Base-by-base conservation (phyloP, 2,797 vertebrate species). In the Xenentodon cancila region DNA sequence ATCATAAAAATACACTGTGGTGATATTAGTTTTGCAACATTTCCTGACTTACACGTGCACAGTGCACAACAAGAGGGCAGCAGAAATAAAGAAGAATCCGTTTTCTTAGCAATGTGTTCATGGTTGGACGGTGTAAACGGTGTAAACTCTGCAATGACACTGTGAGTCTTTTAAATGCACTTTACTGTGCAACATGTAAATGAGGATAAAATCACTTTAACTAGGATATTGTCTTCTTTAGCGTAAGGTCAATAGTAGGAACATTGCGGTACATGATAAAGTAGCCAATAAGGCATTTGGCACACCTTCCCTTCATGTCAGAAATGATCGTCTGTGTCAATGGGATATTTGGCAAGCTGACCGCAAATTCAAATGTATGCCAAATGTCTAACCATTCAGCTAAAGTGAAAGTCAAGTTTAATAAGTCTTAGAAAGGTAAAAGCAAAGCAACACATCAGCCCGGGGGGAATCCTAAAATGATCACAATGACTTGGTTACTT, bases 391-490 rank as follows among this genome's bases (percentile, higher is more conserved):
- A 27, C 49, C 25, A 51, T 46, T 51, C 45, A 22, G 43, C 13
- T 0, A 11, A 56, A 25, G 5, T n/a, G 9, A 66, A 51, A 46
- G 25, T 56, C 7, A 34, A 19, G 6, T 25, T 40, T 40, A 13
- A 40, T 40, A 40, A 40, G 37, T 40, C 30, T 30, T 30, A 8
- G 30, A 30, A 30, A 30, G 12, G 18, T 20, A 22, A 59, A 45
- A 16, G 59, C 45, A 52, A 51, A 48, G 13, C 64, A 30, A 56
- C 18, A 52, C 18, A 15, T 1, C 16, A 21, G 50, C 15, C 54
- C 19, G 25, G 1, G 17, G 25, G 43, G 52, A 30, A 22, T 34
- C 12, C 37, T 42, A 12, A 51, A 64, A 63, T 51, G 25, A 16
- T 19, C 2, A 44, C 22, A 18, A 30, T n/a, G 9, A 25, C 3